A percentile compares a stretch with the other conserved stretches of the same genome.
These are phyloP conservation scores for Agrochola macilenta DNA, from an alignment of 2,888 invertebrate species.

Conservation along the genomic window DNA sequence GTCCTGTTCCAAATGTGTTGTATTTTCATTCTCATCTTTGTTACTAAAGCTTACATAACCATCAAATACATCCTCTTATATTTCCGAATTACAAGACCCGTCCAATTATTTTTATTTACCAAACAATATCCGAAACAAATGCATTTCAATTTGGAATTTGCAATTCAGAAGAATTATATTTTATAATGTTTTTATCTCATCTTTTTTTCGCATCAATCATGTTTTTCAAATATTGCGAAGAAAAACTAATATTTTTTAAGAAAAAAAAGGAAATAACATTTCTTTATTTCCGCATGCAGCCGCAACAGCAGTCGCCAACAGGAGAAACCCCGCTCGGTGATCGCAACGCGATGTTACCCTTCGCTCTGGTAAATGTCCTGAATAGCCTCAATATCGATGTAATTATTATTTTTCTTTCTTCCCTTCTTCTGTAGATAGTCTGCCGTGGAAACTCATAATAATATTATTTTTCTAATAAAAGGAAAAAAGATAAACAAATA, in stretches of 20 bases:
- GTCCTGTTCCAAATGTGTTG: constrained; percentile 8
- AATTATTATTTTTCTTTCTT: constrained; percentile 81
- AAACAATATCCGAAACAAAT: too few species aligned
- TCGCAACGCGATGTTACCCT: constrained; percentile 87
- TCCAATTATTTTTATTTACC: neutral
- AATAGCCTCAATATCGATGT: constrained; percentile 90
- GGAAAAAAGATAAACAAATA: neutral
- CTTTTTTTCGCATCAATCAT: neutral
- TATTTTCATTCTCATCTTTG: neutral
- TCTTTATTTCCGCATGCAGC: constrained; percentile 76
- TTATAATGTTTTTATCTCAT: neutral
- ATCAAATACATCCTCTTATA: neutral
- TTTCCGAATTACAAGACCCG: neutral
- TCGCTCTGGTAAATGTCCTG: constrained; percentile 90
- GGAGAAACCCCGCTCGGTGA: constrained; percentile 85
- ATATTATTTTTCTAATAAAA: neutral
- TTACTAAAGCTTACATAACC: constrained; percentile 7
- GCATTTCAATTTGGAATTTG: neutral
- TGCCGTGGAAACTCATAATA: constrained; percentile 72
- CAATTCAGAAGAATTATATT: neutral
- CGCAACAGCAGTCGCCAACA: constrained; percentile 86
- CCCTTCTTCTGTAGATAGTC: constrained; percentile 61
- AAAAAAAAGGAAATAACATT: constrained; percentile 33
- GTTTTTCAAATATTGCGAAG: neutral
- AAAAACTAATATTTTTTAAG: neutral